phyloP scores from a whole-genome alignment of 2,113 vertebrate species.

The Hoplias malabaricus region DNA sequence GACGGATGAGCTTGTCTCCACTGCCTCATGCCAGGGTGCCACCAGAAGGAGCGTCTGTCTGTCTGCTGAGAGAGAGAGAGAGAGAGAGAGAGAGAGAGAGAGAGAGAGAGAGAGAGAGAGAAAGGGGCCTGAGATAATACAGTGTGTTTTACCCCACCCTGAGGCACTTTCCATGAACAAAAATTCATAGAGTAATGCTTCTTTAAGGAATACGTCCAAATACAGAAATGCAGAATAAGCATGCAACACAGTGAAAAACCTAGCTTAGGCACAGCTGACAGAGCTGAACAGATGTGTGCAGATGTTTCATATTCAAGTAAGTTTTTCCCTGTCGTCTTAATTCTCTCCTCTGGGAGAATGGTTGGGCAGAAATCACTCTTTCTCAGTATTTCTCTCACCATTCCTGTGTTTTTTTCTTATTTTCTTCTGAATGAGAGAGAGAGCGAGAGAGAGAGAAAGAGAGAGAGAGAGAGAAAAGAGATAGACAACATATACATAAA shows the following conservation, averaged over 20 bases:
- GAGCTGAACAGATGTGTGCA: constrained; percentile 55
- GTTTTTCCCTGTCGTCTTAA: constrained; percentile 39
- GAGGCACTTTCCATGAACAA: constrained; percentile 36
- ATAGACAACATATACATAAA: not conserved
- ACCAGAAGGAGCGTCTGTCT: constrained; percentile 74
- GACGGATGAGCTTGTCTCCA: constrained; percentile 69
- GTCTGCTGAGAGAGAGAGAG: constrained; percentile 63
- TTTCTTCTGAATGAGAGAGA: not conserved
- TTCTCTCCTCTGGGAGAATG: constrained; percentile 43
- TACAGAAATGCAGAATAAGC: constrained; percentile 34
- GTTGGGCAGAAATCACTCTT: constrained; percentile 35
- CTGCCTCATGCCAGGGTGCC: constrained; percentile 72
- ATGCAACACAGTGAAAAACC: constrained; percentile 19
- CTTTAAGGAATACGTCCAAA: constrained; percentile 31
- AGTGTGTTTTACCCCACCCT: constrained; percentile 45
- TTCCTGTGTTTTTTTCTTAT: not conserved
- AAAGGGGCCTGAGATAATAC: constrained; percentile 39
- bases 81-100: constrained; percentile 28
- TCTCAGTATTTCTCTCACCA: not conserved
- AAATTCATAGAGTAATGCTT: constrained; percentile 40
- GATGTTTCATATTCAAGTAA: constrained; percentile 49
- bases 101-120: constrained; percentile 17
- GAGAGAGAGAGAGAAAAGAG: not conserved
- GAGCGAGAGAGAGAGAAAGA: not conserved
- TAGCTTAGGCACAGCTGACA: constrained; percentile 37